A percentile compares a stretch with the other conserved stretches of the same genome.
Evolutionary conservation across 1,140 invertebrate genomes (phyloP).

Genomic region (Aphelinus atriplicis): DNA sequence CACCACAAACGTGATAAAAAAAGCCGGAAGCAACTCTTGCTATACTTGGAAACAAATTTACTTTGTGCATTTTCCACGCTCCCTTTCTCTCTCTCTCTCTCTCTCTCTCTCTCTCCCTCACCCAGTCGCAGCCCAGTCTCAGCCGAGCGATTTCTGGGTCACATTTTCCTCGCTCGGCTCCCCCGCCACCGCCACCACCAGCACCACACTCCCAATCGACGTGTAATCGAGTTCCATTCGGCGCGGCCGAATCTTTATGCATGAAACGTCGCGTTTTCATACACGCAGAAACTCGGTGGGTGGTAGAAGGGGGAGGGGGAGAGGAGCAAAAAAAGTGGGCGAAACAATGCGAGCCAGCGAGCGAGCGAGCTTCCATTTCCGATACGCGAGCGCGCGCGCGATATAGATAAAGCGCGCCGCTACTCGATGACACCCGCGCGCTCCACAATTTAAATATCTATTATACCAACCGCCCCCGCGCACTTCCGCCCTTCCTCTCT

Average conservation of each 20-base stretch:
- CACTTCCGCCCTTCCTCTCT: conserved; percentile 41
- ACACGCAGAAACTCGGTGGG: neutral
- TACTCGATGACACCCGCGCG: conserved; percentile 50
- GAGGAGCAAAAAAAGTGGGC: no score
- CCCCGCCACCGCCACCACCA: no score
- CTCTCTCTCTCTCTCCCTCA: neutral
- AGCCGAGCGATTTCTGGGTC: no score
- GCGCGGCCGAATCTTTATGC: conserved; percentile 31
- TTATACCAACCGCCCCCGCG: conserved; percentile 48
- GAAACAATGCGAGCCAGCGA: no score
- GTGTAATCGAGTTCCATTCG: conserved; percentile 24
- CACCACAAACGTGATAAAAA: no score
- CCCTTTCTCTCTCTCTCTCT: neutral
- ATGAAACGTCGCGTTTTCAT: conserved; percentile 23
- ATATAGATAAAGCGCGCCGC: conserved; percentile 54
- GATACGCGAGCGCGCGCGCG: no score
- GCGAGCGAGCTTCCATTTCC: no score
- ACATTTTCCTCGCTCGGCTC: neutral
- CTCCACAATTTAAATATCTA: conserved; percentile 62
- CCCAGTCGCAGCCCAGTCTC: neutral
- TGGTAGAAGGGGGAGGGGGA: no score
- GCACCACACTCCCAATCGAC: neutral
- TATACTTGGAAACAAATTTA: no score
- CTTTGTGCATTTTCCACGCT: no score
- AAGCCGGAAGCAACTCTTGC: no score